A percentile compares a stretch with the other conserved stretches of the same genome.
Conservation (phyloP, 2,113 vertebrate genomes). For the Arenaria interpres region DNA sequence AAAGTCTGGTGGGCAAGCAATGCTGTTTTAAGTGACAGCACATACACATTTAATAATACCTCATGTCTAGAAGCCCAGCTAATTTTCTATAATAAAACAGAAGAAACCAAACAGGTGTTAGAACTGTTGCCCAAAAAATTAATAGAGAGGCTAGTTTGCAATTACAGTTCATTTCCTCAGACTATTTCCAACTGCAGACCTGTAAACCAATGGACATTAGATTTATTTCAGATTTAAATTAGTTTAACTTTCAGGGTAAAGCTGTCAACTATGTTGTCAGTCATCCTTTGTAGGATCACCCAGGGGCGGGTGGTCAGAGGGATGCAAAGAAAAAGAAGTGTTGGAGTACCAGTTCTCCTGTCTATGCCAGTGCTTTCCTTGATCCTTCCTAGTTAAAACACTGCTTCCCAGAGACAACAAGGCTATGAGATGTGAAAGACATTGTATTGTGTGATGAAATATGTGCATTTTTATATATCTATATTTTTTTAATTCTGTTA, state of each 20-base stretch:
- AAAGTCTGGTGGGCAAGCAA: background rate
- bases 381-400: background rate
- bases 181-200: background rate
- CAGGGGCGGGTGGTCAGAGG: background rate
- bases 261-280: background rate
- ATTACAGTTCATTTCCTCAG: background rate
- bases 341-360: background rate
- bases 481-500: background rate
- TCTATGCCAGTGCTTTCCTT: background rate
- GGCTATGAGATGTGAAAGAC: background rate
- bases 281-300: background rate
- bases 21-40: background rate
- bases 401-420: background rate
- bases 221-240: conserved; percentile 27
- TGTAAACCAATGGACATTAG: background rate
- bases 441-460: background rate
- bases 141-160: background rate
- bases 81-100: background rate
- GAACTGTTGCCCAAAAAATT: background rate
- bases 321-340: background rate
- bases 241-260: conserved; percentile 19
- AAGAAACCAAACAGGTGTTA: background rate
- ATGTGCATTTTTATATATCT: background rate
- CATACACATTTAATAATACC: background rate
- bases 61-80: background rate